Conservation (phyloP, 1,140 invertebrate species). For the Penaeus indicus region DNA sequence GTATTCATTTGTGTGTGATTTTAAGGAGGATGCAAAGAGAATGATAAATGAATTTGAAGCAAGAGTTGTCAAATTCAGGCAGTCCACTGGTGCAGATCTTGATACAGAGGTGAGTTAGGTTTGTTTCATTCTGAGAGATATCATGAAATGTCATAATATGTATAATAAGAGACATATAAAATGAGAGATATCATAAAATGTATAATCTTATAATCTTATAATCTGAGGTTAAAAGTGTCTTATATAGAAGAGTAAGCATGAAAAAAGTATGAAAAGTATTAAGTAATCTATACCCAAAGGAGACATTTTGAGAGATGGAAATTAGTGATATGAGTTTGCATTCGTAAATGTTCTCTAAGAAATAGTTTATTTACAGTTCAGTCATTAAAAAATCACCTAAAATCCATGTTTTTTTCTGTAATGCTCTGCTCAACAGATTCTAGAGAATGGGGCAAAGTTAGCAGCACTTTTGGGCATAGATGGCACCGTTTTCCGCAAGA, state of each 20-base stretch:
- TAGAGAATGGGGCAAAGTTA: conserved; percentile 51
- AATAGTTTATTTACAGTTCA: no score
- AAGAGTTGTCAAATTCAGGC: conserved; percentile 59
- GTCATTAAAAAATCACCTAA: no score
- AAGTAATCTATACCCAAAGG: no score
- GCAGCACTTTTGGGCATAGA: conserved; percentile 50
- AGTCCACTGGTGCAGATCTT: conserved; percentile 56
- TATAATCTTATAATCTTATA: no score
- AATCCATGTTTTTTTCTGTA: neutral
- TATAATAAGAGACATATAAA: no score
- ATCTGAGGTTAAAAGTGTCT: no score
- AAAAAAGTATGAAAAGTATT: no score
- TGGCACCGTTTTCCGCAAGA: conserved; percentile 37
- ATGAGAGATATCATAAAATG: neutral
- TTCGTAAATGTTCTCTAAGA: no score
- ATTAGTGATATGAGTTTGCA: no score
- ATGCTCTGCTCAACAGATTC: conserved; percentile 29
- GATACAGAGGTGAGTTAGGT: conserved; percentile 54
- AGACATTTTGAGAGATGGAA: no score
- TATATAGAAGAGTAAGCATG: no score
- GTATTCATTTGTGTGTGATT: neutral
- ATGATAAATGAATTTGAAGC: conserved; percentile 62
- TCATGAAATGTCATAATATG: no score
- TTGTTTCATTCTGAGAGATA: neutral
- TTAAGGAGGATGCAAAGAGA: conserved; percentile 42